Evolutionary conservation across 2,888 invertebrate species (phyloP).

Genomic region (Gortyna flavago): DNA sequence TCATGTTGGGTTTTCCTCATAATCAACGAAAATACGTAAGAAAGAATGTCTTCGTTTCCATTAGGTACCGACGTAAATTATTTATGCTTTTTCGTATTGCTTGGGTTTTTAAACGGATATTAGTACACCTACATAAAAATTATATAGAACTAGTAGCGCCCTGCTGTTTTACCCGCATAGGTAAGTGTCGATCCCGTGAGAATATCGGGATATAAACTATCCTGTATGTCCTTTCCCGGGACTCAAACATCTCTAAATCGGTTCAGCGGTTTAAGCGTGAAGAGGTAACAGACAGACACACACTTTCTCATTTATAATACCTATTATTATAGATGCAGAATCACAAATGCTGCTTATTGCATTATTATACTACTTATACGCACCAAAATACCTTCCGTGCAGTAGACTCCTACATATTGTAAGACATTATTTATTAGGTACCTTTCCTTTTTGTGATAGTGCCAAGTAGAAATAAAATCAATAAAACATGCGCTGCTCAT

Average conservation of each 20-base stretch:
- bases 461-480: conserved; percentile 26
- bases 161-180: too few relatives aligned
- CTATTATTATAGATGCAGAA: too few relatives aligned
- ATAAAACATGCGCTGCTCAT: conserved; percentile 17
- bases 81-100: conserved; percentile 11
- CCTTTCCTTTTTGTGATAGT: neutral
- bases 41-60: conserved; percentile 4
- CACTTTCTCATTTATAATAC: too few relatives aligned
- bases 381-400: neutral
- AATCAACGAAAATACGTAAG: conserved; percentile 3
- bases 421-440: neutral
- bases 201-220: too few relatives aligned
- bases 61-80: conserved; percentile 3
- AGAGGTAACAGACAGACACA: too few relatives aligned
- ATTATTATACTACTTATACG: neutral
- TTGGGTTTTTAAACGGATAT: neutral
- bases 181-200: too few relatives aligned
- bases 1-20: conserved; percentile 14
- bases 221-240: too few relatives aligned
- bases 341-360: neutral
- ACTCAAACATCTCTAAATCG: too few relatives aligned
- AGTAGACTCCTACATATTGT: neutral
- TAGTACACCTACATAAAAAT: conserved; percentile 1
- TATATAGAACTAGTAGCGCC: too few relatives aligned
- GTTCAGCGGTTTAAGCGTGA: too few relatives aligned